These are phyloP conservation scores for Apocheima hispidaria DNA, from an alignment of 2,888 invertebrate genomes.

Conservation along the genomic window DNA sequence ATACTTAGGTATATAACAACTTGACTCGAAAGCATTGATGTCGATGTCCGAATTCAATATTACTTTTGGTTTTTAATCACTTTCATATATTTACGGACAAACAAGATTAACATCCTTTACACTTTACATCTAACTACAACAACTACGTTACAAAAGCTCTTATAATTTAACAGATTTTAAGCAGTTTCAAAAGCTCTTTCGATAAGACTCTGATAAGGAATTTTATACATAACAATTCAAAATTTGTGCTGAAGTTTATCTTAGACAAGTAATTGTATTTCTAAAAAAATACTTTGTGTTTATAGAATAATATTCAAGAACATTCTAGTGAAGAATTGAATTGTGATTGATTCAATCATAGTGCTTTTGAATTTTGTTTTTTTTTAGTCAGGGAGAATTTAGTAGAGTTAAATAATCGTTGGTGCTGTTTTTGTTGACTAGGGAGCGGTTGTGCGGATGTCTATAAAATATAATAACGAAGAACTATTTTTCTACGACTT, in stretches of 20 bases:
- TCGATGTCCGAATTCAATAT: conserved; percentile 46
- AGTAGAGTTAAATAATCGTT: conserved; percentile 40
- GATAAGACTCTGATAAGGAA: conserved; percentile 39
- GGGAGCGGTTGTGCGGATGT: no score
- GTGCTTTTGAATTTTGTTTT: conserved; percentile 40
- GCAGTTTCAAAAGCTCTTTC: conserved; percentile 77
- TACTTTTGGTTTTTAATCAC: conserved; percentile 10
- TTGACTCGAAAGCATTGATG: conserved; percentile 49
- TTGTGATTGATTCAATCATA: conserved; percentile 44
- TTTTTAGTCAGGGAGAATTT: conserved; percentile 32
- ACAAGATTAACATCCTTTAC: conserved; percentile 51
- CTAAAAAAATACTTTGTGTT: conserved; percentile 29
- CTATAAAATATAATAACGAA: no score
- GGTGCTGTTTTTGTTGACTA: no score
- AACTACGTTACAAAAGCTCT: conserved; percentile 81
- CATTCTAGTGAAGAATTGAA: conserved; percentile 37
- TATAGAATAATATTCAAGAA: conserved; percentile 32
- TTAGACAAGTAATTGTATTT: conserved; percentile 19
- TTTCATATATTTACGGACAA: conserved; percentile 16
- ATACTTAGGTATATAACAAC: conserved; percentile 29
- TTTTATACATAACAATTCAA: conserved; percentile 45
- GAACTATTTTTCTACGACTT: no score
- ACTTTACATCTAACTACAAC: conserved; percentile 63
- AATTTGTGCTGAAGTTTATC: conserved; percentile 50
- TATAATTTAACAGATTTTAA: conserved; percentile 72